Evolutionary conservation across 2,113 vertebrate genomes (phyloP), one percentile per base, ranked within the genome.

Genomic region (Eulemur macaco): DNA sequence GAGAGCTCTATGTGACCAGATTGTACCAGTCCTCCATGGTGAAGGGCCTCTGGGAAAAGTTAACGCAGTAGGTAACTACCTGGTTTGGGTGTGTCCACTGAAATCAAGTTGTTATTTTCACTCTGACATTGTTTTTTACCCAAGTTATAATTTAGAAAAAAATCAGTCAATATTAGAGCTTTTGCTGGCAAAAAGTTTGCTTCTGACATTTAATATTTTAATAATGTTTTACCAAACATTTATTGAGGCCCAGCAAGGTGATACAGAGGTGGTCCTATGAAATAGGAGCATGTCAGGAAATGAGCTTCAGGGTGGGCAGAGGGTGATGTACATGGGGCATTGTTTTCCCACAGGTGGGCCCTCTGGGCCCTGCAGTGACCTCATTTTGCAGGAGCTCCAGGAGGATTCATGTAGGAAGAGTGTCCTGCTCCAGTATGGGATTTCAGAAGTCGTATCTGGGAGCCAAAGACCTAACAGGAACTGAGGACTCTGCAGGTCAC

Each of bases 371-470:
- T 74, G 31, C 37, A 47, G 12, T 42, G 21, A 77, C 8, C 14
- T 42, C 52, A 47, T 27, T 84, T 69, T 77, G 50, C 14, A 52
- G 1, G 68, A 23, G 34, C 25, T 66, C 23, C 77, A 83, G 7
- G n/a, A 83, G 7, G n/a, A 12, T 21, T 27, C 34, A 3, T 17
- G 42, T n/a, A 68, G 50, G 27, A n/a, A 34, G 5, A 47, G 6
- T 0, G 20, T 39, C 7, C n/a, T 14, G n/a, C 17, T 29, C 27
- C 31, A 42, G 6, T 18, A 1, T 68, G 14, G 1, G 37, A 66
- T 69, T 56, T 76, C 39, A 68, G 34, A 54, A 34, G 17, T 68
- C 6, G 37, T 0, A 39, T 2, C 60, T 2, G 4, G 13, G 52
- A 60, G 14, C 14, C 27, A 31, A 8, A 6, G 58, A 9, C 0